Conservation (phyloP, 30 jellyfish, hydroid and myxozoan genomes). For the Catostylus mosaicus region DNA sequence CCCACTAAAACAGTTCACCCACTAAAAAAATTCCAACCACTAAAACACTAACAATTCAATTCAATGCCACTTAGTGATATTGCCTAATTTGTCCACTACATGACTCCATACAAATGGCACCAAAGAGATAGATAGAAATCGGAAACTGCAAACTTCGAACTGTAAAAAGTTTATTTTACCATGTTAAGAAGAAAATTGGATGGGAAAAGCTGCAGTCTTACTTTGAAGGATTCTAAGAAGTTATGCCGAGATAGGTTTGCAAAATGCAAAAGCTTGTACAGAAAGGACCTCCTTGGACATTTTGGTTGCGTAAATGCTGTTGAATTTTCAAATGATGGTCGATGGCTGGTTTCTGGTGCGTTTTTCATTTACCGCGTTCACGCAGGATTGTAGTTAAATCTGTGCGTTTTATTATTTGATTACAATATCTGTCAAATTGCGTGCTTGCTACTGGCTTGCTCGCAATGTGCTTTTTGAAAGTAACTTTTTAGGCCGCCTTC, state of each 20-base stretch:
- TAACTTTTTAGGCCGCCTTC: too few species aligned
- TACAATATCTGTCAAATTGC: too few species aligned
- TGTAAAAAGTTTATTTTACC: neutral
- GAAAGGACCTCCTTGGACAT: constrained; percentile 82
- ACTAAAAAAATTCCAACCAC: too few species aligned
- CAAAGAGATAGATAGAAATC: too few species aligned
- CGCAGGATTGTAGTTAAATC: neutral
- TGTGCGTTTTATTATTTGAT: too few species aligned
- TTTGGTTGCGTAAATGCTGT: constrained; percentile 94
- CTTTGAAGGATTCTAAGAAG: neutral
- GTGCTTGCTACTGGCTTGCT: too few species aligned
- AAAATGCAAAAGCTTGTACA: constrained; percentile 70
- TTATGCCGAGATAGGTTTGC: constrained; percentile 50
- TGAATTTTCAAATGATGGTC: constrained; percentile 82
- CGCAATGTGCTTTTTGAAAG: too few species aligned
- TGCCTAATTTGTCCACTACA: too few species aligned
- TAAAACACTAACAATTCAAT: too few species aligned
- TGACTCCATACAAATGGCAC: too few species aligned
- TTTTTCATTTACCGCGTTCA: neutral
- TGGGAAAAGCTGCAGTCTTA: neutral
- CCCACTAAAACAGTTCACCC: too few species aligned
- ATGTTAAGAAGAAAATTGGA: neutral
- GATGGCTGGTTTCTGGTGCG: constrained; percentile 80
- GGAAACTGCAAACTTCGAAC: neutral
- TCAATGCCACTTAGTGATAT: too few species aligned